Evolutionary conservation across 2,797 vertebrate species (phyloP).

Genomic region (Sebastiscus albofasciatus): DNA sequence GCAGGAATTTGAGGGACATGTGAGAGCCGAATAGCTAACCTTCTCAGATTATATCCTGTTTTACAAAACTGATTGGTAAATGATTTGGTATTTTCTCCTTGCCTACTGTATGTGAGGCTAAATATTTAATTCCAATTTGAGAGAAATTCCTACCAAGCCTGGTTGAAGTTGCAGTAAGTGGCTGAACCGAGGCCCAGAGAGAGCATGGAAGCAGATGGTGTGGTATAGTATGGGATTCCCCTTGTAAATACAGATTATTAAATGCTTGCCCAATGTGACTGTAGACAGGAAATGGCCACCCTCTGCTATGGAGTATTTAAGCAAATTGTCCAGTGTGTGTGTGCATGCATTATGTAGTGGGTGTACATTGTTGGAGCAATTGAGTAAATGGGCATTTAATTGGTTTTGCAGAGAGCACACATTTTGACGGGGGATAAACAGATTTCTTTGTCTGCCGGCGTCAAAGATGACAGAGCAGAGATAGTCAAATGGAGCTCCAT

Average conservation of each 20-base stretch:
- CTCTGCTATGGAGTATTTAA: slow-evolving; percentile 28
- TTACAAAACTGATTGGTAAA: neutral
- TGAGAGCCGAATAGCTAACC: neutral
- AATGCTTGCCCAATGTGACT: slow-evolving; percentile 25
- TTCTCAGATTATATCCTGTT: neutral
- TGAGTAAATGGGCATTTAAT: slow-evolving; percentile 65
- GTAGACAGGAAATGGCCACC: slow-evolving; percentile 39
- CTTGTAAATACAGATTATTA: slow-evolving; percentile 24
- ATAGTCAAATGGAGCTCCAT: slow-evolving; percentile 25
- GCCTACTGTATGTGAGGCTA: neutral
- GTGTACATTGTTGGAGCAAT: slow-evolving; percentile 47
- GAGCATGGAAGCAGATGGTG: slow-evolving; percentile 15
- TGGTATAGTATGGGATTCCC: slow-evolving; percentile 12
- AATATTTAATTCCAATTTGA: neutral
- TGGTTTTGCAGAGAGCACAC: slow-evolving; percentile 58
- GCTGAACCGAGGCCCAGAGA: neutral
- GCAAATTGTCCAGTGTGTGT: slow-evolving; percentile 23
- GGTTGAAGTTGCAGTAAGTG: slow-evolving; percentile 1
- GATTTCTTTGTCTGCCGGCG: slow-evolving; percentile 53
- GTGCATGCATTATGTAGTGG: slow-evolving; percentile 16
- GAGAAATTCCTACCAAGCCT: neutral
- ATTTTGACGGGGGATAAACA: slow-evolving; percentile 60
- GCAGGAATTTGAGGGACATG: neutral
- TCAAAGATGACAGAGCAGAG: slow-evolving; percentile 38
- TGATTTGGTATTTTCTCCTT: neutral